Conservation (phyloP, 2,888 invertebrate species). For the Caenorhabditis panamensis region DNA sequence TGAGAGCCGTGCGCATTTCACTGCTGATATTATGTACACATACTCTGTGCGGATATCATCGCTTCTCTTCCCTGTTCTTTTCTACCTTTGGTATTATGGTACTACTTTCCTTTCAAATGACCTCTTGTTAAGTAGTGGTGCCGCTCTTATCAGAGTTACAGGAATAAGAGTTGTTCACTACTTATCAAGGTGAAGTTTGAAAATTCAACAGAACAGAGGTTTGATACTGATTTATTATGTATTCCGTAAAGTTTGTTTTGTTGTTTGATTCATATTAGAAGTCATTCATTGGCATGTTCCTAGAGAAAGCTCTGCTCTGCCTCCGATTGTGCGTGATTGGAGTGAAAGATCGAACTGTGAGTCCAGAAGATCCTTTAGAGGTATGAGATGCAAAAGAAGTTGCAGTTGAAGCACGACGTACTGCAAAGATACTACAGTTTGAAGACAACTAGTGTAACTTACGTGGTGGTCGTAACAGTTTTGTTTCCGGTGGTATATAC, state of each 20-base stretch:
- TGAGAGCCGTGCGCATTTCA: constrained; percentile 49
- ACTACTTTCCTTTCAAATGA: not conserved
- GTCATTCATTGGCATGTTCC: constrained; percentile 67
- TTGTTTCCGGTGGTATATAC: constrained; percentile 9
- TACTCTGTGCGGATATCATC: constrained; percentile 12
- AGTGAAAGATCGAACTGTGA: constrained; percentile 42
- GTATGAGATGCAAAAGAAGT: constrained; percentile 60
- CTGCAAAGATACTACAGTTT: constrained; percentile 37
- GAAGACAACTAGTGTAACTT: not conserved
- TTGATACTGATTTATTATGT: constrained; percentile 10
- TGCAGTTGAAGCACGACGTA: constrained; percentile 57
- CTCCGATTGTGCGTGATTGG: constrained; percentile 27
- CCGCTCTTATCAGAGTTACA: constrained; percentile 53
- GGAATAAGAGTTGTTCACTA: constrained; percentile 60
- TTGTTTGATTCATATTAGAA: constrained; percentile 35
- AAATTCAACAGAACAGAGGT: not conserved
- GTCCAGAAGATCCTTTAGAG: constrained; percentile 53
- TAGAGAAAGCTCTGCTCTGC: constrained; percentile 52
- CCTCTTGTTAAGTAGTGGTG: constrained; percentile 65
- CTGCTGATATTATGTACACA: constrained; percentile 58
- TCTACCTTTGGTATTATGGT: not conserved
- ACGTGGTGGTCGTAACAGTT: constrained; percentile 35
- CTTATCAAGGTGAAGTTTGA: constrained; percentile 56
- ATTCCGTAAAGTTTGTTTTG: not conserved
- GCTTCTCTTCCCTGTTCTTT: not conserved